Evolutionary conservation across 2,113 vertebrate species (phyloP).

Genomic region (Varanus salvator): DNA sequence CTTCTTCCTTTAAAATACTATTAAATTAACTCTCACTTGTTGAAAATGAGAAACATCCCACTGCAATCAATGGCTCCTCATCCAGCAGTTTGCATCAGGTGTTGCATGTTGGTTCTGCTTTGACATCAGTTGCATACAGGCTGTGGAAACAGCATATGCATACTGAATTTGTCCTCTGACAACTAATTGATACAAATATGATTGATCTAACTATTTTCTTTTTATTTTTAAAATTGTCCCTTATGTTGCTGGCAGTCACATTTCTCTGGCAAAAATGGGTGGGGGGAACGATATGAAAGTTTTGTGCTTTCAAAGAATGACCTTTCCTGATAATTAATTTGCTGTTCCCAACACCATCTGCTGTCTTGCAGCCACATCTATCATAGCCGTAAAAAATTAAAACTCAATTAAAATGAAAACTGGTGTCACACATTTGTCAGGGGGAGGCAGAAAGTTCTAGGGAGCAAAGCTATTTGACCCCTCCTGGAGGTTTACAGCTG

Average conservation of each 20-base stretch:
- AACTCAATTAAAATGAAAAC: conserved; percentile 56
- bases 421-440: background rate
- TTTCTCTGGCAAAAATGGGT: conserved; percentile 55
- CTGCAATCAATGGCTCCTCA: background rate
- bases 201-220: conserved; percentile 55
- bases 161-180: conserved; percentile 48
- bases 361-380: conserved; percentile 67
- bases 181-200: conserved; percentile 53
- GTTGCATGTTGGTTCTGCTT: background rate
- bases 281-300: conserved; percentile 51
- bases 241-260: conserved; percentile 38
- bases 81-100: background rate
- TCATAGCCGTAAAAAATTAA: conserved; percentile 46
- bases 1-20: no score
- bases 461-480: conserved; percentile 29
- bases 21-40: background rate
- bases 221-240: conserved; percentile 55
- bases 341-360: conserved; percentile 70
- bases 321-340: conserved; percentile 71
- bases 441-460: background rate
- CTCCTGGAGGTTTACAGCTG: conserved; percentile 8
- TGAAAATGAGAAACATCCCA: background rate
- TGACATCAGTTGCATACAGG: background rate
- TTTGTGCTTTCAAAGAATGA: conserved; percentile 67
- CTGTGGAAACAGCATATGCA: background rate